Percentiles rank a stretch among this genome's conserved stretches.
Evolutionary conservation across 92 coral and sea anemone species (phyloP).

Genomic region (Zoanthus sansibaricus): DNA sequence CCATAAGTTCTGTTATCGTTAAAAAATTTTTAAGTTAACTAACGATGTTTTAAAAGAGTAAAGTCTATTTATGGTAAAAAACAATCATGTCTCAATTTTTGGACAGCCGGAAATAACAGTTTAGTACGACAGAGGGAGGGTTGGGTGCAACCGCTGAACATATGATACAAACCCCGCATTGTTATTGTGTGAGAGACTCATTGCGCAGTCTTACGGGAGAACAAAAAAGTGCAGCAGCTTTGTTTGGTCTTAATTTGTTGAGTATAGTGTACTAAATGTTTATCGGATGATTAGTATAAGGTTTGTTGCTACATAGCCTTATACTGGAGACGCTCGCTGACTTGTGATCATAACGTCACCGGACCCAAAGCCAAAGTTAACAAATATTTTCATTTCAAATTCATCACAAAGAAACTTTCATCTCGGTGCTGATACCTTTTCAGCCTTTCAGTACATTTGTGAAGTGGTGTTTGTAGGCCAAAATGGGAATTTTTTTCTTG

Average conservation of each 20-base stretch:
- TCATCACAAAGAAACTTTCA: constrained; percentile 6
- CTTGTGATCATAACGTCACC: constrained; percentile 6
- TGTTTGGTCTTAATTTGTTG: neutral
- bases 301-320: too few species aligned
- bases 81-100: neutral
- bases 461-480: neutral
- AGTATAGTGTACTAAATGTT: neutral
- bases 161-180: constrained; percentile 21
- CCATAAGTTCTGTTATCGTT: neutral
- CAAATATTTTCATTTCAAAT: neutral
- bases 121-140: constrained; percentile 23
- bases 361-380: neutral
- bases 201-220: neutral
- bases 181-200: constrained; percentile 12
- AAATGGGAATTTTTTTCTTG: constrained; percentile 4
- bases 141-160: constrained; percentile 12
- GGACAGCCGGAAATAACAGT: constrained; percentile 19
- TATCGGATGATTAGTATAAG: neutral
- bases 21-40: neutral
- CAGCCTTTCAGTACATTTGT: neutral
- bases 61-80: neutral
- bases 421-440: neutral
- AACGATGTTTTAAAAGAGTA: neutral
- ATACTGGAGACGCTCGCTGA: neutral
- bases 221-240: constrained; percentile 39